Percentiles rank a stretch among this genome's conserved stretches.
These are phyloP conservation scores for Euplagia quadripunctaria DNA, from an alignment of 2,888 invertebrate species.

Conservation along the genomic window DNA sequence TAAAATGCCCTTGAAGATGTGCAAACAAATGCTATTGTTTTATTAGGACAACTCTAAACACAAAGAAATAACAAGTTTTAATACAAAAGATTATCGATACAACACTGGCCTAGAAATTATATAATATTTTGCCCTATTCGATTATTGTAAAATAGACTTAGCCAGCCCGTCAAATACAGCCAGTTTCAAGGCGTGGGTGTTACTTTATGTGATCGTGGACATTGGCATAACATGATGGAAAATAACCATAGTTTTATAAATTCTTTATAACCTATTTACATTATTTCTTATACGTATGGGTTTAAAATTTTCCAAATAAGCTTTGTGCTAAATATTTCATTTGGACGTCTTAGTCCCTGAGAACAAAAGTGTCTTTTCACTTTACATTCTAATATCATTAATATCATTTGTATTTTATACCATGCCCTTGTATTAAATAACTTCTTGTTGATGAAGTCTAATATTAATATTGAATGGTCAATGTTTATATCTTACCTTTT, in stretches of 20 bases:
- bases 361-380: too few species aligned
- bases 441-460: too few species aligned
- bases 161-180: constrained; percentile 45
- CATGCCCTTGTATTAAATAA: background rate
- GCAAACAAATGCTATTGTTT: constrained; percentile 62
- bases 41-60: constrained; percentile 57
- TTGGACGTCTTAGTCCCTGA: too few species aligned
- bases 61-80: constrained; percentile 32
- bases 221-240: constrained; percentile 20
- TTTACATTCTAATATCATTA: too few species aligned
- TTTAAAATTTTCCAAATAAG: too few species aligned
- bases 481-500: too few species aligned
- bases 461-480: too few species aligned
- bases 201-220: constrained; percentile 27
- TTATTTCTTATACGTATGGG: background rate
- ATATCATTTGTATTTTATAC: background rate
- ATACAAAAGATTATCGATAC: constrained; percentile 22
- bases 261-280: background rate
- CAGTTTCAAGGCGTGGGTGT: constrained; percentile 38
- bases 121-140: constrained; percentile 28
- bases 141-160: constrained; percentile 28
- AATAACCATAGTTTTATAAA: constrained; percentile 19
- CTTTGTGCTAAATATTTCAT: too few species aligned
- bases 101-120: constrained; percentile 9
- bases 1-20: constrained; percentile 57